Base-by-base conservation (phyloP, 2,113 vertebrate species). In the Melanotaenia duboulayi region DNA sequence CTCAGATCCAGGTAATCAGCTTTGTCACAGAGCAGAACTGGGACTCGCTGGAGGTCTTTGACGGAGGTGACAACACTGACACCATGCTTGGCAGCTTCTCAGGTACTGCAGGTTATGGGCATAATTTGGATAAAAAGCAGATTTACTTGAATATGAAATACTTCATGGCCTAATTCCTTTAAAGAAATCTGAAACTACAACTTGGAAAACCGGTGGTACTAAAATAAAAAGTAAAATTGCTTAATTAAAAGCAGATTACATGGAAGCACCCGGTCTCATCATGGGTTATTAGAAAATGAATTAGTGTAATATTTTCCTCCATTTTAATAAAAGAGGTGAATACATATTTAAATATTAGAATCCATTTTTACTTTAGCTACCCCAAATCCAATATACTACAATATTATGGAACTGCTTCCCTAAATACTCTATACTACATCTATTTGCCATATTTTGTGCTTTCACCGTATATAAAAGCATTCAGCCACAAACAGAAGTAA, bases 1-100 rank as follows among this genome's bases (percentile, higher is more conserved):
- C 58, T 51, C 93, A 99, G 98, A 98, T 99, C 78, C 98, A 99
- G 90, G 97, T 99, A 83, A 95, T 99, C 91, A 98, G 96, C 89
- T 99, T 99, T 91, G 97, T 97, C 79, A 99, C 98, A 0, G 98
- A 99, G 89, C 97, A 99, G 93, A 99, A 99, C 92, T 99, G 98
- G 98, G 98, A 99, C 90, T 98, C 98, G 1, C 90, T 99, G 72
- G 98, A 99, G 78, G 97, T 99, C 70, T 99, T 99, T 57, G 98
- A 99, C 0, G 98, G 98, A 20, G 97, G 95, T 1, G 97, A 99
- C 82, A 99, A 98, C 93, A 97, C 96, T 0, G 97, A 96, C 73
- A 95, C 97, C 81, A 96, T 98, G 96, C 93, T 99, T 81, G 97
- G 98, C 3, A 99, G 98, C 70, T 99, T 99, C 94, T 99, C 98